Base-by-base conservation (phyloP, 1,140 invertebrate species). In the Nylanderia fulva region DNA sequence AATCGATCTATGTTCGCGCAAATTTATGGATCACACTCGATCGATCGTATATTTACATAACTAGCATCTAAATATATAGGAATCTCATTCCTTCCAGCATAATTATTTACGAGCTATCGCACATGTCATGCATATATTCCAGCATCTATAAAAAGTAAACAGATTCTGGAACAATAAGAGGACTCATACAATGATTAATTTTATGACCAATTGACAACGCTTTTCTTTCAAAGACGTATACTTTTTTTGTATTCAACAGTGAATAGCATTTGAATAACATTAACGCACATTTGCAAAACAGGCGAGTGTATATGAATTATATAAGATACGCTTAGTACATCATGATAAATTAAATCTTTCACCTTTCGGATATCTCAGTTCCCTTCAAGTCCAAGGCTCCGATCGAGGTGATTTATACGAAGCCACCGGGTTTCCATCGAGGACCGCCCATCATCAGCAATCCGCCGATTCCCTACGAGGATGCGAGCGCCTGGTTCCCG, bases 331-430 rank as follows among this genome's bases (percentile, higher is more conserved):
- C 5, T 76, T 18, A 33, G 24, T 24, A 21, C 36, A n/a, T 2
- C 21, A 8, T 8, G 15, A 39, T 48, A 48, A 45, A 45, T 58
- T 13, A 1, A 29, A 52, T 33, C 9, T 36, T 36, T 52, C 21
- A 0, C 4, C 15, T 21, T 68, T n/a, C 21, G 48, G 9, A 39
- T n/a, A 1, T 71, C 13, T 39, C 61, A 85, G 88, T 56, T 27
- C 89, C 88, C 1, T 79, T 72, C 29, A 86, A 91, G 77, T 76
- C 79, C 21, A 87, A 92, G 69, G 76, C 82, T 21, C 90, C 83
- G 1, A 27, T 92, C 7, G 93, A 94, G 84, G 69, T 93, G 7
- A 94, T 94, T 7, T 94, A 94, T 58, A 93, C 93, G 18, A 93
- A 90, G 54, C 93, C 93, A 61, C 93, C 93, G 5, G 92, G 90